Conservation (phyloP, 2,888 invertebrate species). For the Melieria omissa region DNA sequence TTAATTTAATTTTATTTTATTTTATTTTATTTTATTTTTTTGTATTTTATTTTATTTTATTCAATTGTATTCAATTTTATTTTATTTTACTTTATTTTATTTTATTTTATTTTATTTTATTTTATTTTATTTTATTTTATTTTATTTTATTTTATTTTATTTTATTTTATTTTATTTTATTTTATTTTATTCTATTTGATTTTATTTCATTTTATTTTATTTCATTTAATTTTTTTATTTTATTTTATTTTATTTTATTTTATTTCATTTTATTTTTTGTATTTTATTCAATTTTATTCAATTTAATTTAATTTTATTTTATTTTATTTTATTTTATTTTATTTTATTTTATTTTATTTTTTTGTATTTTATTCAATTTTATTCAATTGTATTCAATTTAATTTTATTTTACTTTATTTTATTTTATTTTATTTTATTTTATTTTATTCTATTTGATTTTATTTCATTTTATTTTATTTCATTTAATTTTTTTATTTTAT, state of each 20-base stretch:
- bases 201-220: not conserved
- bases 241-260: conserved; percentile 1
- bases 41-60: no score
- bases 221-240: not conserved
- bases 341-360: conserved; percentile 8
- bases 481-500: not conserved
- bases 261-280: not conserved
- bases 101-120: conserved; percentile 8
- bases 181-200: not conserved
- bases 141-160: not conserved
- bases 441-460: conserved; percentile 3
- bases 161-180: not conserved
- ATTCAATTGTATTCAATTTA: conserved; percentile 2
- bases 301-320: conserved; percentile 1
- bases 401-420: conserved; percentile 6
- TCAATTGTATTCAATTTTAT: conserved; percentile 3
- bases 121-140: not conserved
- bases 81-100: conserved; percentile 6
- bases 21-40: no score
- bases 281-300: not conserved
- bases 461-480: no score
- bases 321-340: conserved; percentile 5
- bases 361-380: conserved; percentile 4
- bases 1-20: no score
- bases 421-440: conserved; percentile 8